Conservation (phyloP, 2,113 vertebrate species). For the Caretta caretta region DNA sequence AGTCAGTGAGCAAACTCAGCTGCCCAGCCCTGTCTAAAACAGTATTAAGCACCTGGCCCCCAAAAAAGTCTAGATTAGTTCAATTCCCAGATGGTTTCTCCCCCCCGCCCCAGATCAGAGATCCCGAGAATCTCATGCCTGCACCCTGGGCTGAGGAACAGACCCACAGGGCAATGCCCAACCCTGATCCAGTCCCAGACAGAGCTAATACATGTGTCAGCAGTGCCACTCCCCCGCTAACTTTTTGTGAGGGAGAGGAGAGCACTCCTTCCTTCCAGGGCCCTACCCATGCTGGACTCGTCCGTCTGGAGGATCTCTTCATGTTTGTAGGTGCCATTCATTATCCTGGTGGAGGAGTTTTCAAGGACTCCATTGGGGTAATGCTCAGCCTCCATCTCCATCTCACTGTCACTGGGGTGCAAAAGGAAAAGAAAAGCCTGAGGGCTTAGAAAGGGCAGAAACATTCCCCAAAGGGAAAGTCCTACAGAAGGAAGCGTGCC, state of each 20-base stretch:
- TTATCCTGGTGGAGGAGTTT: conserved; percentile 89
- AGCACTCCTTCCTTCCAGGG: background rate
- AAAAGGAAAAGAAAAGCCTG: background rate
- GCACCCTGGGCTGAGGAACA: background rate
- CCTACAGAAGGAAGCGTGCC: background rate
- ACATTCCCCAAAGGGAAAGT: background rate
- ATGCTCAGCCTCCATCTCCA: conserved; percentile 97
- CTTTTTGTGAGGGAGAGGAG: background rate
- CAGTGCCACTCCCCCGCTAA: background rate
- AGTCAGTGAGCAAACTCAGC: background rate
- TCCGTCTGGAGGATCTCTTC: conserved; percentile 95
- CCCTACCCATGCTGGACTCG: conserved; percentile 93
- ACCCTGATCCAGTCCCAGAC: background rate
- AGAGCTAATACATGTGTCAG: background rate
- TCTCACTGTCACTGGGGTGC: conserved; percentile 91
- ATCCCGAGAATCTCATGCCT: background rate
- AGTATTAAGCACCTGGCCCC: background rate
- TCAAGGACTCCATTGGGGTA: conserved; percentile 95
- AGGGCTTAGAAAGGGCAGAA: background rate
- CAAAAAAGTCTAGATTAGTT: background rate
- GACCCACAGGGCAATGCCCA: background rate
- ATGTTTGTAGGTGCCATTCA: conserved; percentile 98
- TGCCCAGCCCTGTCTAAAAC: background rate
- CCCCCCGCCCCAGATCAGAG: accelerated
- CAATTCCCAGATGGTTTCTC: background rate